Conservation (phyloP, 2,797 vertebrate genomes). For the Tragelaphus eurycerus region DNA sequence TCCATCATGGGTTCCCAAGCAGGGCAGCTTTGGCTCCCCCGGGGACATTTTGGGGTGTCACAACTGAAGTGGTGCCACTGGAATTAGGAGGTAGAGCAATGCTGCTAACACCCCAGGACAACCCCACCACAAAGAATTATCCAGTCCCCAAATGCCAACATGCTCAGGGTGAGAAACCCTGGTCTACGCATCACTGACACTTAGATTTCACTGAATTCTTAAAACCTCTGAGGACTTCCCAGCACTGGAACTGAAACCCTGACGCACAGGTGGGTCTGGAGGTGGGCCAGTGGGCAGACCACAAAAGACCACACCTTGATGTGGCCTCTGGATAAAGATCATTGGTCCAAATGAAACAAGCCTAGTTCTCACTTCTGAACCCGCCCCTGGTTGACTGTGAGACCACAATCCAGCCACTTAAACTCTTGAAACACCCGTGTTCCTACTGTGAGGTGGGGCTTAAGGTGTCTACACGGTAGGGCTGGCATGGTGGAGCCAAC, state of each 20-base stretch:
- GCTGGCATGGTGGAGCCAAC: neutral
- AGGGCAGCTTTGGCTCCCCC: neutral
- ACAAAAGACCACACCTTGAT: neutral
- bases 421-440: neutral
- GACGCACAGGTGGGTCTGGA: neutral
- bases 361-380: neutral
- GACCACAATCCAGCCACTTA: too few relatives aligned
- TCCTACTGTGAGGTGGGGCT: neutral
- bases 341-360: neutral
- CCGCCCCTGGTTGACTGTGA: rapidly evolving
- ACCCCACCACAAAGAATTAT: neutral
- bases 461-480: rapidly evolving
- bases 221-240: neutral
- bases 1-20: neutral
- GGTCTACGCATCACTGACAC: rapidly evolving
- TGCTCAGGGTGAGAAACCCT: neutral
- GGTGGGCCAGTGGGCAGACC: neutral
- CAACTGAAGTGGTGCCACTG: neutral
- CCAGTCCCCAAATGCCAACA: neutral
- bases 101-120: neutral
- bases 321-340: neutral
- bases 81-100: neutral
- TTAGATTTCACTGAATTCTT: neutral
- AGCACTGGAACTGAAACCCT: neutral
- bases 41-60: neutral